These are phyloP conservation scores for Perizoma flavofasciatum DNA, from an alignment of 2,888 invertebrate genomes.

Conservation along the genomic window DNA sequence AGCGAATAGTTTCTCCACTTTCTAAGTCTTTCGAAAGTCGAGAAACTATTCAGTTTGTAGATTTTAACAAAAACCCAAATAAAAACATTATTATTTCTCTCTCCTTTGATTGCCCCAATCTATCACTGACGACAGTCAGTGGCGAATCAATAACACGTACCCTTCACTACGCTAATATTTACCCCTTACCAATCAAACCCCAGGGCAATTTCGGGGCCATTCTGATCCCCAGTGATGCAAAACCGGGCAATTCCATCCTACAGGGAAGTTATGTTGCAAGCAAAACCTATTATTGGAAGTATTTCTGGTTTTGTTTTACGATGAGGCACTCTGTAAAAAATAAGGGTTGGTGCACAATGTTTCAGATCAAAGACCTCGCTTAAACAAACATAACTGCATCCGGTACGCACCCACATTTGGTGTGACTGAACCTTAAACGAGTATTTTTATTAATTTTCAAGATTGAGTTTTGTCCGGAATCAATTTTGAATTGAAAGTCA, in stretches of 20 bases:
- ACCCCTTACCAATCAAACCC: conserved; percentile 37
- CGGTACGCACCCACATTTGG: too few relatives aligned
- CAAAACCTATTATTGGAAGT: conserved; percentile 42
- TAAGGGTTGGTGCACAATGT: conserved; percentile 24
- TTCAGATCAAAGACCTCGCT: background rate
- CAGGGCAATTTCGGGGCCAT: conserved; percentile 28
- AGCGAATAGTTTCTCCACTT: too few relatives aligned
- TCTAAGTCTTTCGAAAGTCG: too few relatives aligned
- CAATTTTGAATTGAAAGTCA: too few relatives aligned
- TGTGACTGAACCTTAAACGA: too few relatives aligned
- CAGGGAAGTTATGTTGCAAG: conserved; percentile 37
- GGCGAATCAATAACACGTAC: conserved; percentile 29
- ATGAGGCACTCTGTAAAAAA: conserved; percentile 32
- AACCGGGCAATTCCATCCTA: conserved; percentile 37
- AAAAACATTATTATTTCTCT: too few relatives aligned
- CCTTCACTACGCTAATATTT: conserved; percentile 33
- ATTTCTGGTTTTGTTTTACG: conserved; percentile 41
- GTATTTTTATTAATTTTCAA: too few relatives aligned
- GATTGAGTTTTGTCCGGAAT: too few relatives aligned
- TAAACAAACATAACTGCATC: too few relatives aligned
- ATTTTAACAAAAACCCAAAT: too few relatives aligned
- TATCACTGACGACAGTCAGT: too few relatives aligned
- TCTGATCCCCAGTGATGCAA: conserved; percentile 31
- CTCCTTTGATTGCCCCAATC: conserved; percentile 12
- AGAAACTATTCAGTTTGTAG: too few relatives aligned